phyloP scores from a whole-genome alignment of 2,113 vertebrate species.

The Ranitomeya imitator region DNA sequence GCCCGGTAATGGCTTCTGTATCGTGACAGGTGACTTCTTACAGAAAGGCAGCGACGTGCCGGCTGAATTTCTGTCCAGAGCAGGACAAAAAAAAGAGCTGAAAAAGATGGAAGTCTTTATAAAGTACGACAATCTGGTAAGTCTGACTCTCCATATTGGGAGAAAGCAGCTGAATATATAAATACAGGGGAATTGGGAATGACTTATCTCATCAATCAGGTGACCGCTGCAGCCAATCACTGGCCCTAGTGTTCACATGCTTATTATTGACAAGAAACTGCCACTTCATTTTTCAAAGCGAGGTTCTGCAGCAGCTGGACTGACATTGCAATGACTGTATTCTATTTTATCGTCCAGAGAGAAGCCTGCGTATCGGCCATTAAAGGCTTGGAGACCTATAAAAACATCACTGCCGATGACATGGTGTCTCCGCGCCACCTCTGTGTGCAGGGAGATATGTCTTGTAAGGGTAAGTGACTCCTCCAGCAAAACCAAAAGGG shows the following conservation, averaged over 20 bases:
- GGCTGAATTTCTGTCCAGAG: slow-evolving; percentile 14
- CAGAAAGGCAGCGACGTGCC: not conserved
- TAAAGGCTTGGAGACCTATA: not conserved
- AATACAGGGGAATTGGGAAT: no score
- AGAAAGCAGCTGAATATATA: no score
- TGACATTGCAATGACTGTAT: not conserved
- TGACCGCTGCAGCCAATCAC: no score
- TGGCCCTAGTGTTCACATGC: no score
- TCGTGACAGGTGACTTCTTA: not conserved
- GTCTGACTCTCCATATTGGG: not conserved
- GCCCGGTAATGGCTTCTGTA: not conserved
- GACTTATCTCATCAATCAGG: no score
- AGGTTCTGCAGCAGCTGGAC: not conserved
- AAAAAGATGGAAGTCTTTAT: not conserved
- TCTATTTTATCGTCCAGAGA: slow-evolving; percentile 9
- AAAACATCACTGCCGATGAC: not conserved
- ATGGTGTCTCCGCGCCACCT: slow-evolving; percentile 43
- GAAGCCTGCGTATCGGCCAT: slow-evolving; percentile 20
- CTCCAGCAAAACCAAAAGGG: not conserved
- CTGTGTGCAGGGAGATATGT: slow-evolving; percentile 47
- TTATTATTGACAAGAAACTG: no score
- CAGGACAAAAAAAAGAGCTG: not conserved
- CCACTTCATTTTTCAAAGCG: not conserved
- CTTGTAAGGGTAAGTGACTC: slow-evolving; percentile 42
- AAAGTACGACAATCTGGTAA: slow-evolving; percentile 26